Evolutionary conservation across 30 jellyfish, hydroid and myxozoan species (phyloP).

Genomic region (Mastigias papua): DNA sequence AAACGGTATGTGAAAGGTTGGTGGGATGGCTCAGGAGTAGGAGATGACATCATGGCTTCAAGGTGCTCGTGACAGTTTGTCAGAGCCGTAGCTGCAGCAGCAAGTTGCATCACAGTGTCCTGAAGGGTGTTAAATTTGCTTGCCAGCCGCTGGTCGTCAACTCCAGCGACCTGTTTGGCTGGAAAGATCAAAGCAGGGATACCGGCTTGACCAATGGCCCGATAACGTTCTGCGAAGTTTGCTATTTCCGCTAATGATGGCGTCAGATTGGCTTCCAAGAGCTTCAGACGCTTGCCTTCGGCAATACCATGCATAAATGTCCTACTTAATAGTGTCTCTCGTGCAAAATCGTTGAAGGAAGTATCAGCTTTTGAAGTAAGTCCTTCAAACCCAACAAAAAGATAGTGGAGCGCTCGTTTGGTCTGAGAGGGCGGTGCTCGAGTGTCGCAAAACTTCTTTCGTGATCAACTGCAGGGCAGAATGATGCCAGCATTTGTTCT

Average conservation of each 20-base stretch:
- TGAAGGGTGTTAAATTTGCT: neutral
- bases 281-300: neutral
- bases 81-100: no score
- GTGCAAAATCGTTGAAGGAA: slow-evolving; percentile 2
- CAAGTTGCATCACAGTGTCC: neutral
- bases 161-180: neutral
- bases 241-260: slow-evolving; percentile 35
- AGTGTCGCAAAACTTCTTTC: slow-evolving; percentile 22
- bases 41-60: neutral
- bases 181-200: neutral
- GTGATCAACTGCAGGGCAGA: slow-evolving; percentile 53
- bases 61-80: neutral
- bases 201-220: neutral
- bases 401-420: slow-evolving; percentile 29
- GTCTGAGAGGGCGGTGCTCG: slow-evolving; percentile 32
- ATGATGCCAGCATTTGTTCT: slow-evolving; percentile 1
- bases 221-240: neutral
- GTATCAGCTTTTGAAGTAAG: slow-evolving; percentile 33
- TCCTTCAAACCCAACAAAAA: slow-evolving; percentile 42
- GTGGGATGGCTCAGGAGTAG: neutral
- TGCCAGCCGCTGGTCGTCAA: neutral
- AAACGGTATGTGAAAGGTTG: neutral
- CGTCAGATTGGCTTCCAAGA: slow-evolving; percentile 33
- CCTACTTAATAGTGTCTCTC: slow-evolving; percentile 30
- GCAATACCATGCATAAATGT: slow-evolving; percentile 42